A percentile compares a stretch with the other conserved stretches of the same genome.
Evolutionary conservation across 2,113 vertebrate genomes (phyloP).

Genomic region (Cisticola juncidis): DNA sequence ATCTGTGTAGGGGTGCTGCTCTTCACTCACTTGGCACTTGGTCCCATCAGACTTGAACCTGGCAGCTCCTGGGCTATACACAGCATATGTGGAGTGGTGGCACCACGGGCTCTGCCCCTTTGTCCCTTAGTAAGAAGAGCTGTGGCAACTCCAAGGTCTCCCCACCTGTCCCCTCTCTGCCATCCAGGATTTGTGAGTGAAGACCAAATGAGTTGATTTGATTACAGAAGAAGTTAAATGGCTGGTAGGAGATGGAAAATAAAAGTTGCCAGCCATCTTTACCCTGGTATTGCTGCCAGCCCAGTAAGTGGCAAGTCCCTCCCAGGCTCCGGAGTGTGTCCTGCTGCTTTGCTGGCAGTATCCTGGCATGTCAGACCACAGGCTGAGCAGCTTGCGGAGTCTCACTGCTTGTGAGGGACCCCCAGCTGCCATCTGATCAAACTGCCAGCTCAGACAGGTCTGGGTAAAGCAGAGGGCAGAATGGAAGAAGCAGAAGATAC

Average conservation of each 20-base stretch:
- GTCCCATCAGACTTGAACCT: neutral
- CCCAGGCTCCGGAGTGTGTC: neutral
- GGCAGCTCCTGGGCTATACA: neutral
- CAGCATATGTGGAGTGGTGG: accelerated
- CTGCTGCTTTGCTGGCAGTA: neutral
- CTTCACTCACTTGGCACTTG: neutral
- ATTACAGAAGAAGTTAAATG: neutral
- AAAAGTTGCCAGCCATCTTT: neutral
- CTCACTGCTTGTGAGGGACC: accelerated
- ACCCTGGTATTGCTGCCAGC: neutral
- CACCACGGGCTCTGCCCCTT: neutral
- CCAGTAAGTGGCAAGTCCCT: neutral
- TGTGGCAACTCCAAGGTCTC: neutral
- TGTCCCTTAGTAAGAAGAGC: neutral
- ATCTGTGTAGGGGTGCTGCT: accelerated
- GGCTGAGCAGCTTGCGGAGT: neutral
- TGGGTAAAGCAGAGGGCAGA: neutral
- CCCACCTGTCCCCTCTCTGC: neutral
- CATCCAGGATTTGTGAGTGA: neutral
- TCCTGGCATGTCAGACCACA: accelerated
- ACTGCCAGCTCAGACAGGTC: neutral
- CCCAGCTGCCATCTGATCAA: neutral
- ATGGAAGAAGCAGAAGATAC: neutral
- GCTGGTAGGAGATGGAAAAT: neutral
- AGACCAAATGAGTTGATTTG: neutral